Percentiles rank a stretch among this genome's conserved stretches.
Evolutionary conservation across 2,113 vertebrate genomes (phyloP).

Genomic region (Microcebus griseorufus): DNA sequence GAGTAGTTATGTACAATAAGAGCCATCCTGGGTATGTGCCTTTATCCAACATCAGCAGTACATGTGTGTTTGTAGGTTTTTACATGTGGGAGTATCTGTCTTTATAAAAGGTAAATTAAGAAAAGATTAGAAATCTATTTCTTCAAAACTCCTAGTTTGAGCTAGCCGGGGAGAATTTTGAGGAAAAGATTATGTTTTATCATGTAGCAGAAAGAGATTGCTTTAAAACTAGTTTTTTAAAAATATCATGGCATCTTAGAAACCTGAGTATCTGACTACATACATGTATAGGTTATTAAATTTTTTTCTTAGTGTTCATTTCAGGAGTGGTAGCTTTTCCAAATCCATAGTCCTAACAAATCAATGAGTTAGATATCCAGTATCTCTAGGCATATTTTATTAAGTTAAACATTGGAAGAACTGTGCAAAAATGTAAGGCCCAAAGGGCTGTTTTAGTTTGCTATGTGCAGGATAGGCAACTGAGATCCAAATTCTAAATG

Average conservation of each 20-base stretch:
- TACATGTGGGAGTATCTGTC: background rate
- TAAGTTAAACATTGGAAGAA: background rate
- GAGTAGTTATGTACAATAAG: background rate
- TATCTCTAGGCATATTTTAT: background rate
- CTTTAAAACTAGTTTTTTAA: slow-evolving; percentile 11
- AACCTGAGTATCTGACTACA: background rate
- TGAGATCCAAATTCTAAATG: background rate
- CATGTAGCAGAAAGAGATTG: slow-evolving; percentile 8
- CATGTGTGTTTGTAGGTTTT: background rate
- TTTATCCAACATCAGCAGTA: background rate
- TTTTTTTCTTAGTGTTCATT: background rate
- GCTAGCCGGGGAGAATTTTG: slow-evolving; percentile 1
- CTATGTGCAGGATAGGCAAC: background rate
- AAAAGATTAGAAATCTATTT: background rate
- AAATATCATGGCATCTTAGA: background rate
- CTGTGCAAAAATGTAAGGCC: background rate
- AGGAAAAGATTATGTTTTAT: background rate
- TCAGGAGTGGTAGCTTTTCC: background rate
- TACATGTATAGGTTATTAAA: background rate
- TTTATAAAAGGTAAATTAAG: slow-evolving; percentile 14
- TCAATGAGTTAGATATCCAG: background rate
- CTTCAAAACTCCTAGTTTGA: background rate
- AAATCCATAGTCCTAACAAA: background rate
- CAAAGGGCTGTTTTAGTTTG: slow-evolving; percentile 5
- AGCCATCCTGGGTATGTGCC: background rate